Conservation (phyloP, 23 tunicate genomes). For the Styela clava region DNA sequence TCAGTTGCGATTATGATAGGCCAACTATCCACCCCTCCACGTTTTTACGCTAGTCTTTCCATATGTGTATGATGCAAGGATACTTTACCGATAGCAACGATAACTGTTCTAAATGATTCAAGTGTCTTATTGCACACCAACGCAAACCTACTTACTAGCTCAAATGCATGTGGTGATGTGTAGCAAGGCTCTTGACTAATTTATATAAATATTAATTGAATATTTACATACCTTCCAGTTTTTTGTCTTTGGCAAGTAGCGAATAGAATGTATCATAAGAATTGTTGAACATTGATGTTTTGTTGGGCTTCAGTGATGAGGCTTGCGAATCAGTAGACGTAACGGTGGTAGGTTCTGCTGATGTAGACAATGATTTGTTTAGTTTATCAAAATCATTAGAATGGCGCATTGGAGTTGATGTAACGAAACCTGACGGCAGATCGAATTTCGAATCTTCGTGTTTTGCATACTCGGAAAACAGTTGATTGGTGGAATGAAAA, state of each 20-base stretch:
- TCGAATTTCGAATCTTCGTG: neutral
- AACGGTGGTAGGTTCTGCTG: neutral
- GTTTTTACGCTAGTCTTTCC: no score
- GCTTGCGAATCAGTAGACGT: neutral
- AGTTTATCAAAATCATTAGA: neutral
- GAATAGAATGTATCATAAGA: neutral
- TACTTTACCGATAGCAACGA: no score
- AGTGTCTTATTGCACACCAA: no score
- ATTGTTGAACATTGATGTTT: neutral
- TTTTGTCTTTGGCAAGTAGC: constrained; percentile 1
- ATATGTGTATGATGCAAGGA: no score
- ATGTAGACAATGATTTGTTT: neutral
- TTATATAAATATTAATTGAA: no score
- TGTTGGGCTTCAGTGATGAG: neutral
- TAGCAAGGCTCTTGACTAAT: no score
- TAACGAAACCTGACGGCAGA: neutral
- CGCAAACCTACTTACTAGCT: no score
- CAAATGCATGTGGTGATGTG: no score
- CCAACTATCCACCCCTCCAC: no score
- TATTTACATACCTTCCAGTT: neutral
- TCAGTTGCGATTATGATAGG: no score
- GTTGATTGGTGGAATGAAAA: neutral
- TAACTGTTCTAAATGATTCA: no score
- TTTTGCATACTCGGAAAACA: constrained; percentile 5
- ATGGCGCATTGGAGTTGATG: neutral